phyloP scores from a whole-genome alignment of 2,797 vertebrate species.

The Ciconia nigra region DNA sequence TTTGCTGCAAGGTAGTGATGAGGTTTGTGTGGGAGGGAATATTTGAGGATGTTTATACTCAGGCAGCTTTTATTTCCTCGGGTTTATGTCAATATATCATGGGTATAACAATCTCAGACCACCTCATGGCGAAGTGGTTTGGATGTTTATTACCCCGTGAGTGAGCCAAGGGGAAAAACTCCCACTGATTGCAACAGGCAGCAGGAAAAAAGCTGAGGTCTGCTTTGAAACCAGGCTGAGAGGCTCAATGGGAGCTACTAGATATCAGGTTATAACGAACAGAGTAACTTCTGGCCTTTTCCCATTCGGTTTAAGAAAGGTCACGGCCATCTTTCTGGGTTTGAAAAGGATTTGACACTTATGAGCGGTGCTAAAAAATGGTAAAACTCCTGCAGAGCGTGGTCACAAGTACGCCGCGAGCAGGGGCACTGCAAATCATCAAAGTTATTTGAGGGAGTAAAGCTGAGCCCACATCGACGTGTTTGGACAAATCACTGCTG shows the following conservation, averaged over 20 bases:
- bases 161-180: neutral
- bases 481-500: neutral
- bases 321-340: neutral
- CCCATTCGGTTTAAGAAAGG: neutral
- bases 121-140: neutral
- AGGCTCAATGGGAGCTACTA: neutral
- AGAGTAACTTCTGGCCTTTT: neutral
- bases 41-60: neutral
- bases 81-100: neutral
- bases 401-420: fast-evolving
- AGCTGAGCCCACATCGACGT: fast-evolving
- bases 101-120: neutral
- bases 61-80: neutral
- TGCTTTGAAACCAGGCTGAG: neutral
- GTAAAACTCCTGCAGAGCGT: neutral
- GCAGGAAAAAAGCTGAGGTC: neutral
- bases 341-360: neutral
- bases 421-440: neutral
- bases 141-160: neutral
- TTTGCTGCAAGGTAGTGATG: neutral
- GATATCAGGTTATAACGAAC: fast-evolving
- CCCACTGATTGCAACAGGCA: neutral
- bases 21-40: neutral
- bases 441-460: neutral
- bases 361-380: fast-evolving